Evolutionary conservation across 1,140 invertebrate species (phyloP), one percentile per base, ranked within the genome.

Genomic region (Drosophila murphyi): DNA sequence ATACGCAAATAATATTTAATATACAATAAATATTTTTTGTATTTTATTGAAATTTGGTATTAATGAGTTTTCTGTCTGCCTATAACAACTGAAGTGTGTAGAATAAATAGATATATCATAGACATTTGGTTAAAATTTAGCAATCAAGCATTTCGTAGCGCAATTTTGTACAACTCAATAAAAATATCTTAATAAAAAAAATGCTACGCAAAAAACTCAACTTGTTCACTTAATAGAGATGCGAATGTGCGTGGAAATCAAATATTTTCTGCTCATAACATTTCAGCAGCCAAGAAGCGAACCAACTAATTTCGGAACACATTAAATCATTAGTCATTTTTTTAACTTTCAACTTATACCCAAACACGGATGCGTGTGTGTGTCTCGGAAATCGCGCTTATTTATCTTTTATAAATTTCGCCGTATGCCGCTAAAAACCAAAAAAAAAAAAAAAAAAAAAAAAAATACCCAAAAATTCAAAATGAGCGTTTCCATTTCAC

Each of bases 301-400:
- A 63, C 54, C 68, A 65, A 78, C 76, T 83, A 74, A 82, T 87
- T 79, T 77, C 78, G 62, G 83, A 72, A 48, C 72, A 88, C 69
- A 82, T 82, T 79, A 64, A 82, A 79, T 79, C 76, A 87, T 87
- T 79, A 88, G 82, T 87, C 82, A 87, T 87, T 88, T 82, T 80
- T 88, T 82, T 80, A 81, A 80, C 72, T 79, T 88, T 82, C 64
- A 79, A 67, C 83, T 80, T 77, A 59, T 57, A 75, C 52, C 62
- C 54, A 71, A 50, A 55, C 28, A 8, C 41, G n/a, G 41, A 35
- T 43, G 47, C 67, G 31, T 65, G 35, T 43, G 45, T 76, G 74
- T 61, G 57, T 67, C 76, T 86, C 72, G 52, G 56, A 82, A 82
- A 87, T 86, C 82, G 79, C 64, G 79, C 71, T 88, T 76, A 88